These are phyloP conservation scores for Orchestes rusci DNA, from an alignment of 2,888 invertebrate genomes.

Conservation along the genomic window DNA sequence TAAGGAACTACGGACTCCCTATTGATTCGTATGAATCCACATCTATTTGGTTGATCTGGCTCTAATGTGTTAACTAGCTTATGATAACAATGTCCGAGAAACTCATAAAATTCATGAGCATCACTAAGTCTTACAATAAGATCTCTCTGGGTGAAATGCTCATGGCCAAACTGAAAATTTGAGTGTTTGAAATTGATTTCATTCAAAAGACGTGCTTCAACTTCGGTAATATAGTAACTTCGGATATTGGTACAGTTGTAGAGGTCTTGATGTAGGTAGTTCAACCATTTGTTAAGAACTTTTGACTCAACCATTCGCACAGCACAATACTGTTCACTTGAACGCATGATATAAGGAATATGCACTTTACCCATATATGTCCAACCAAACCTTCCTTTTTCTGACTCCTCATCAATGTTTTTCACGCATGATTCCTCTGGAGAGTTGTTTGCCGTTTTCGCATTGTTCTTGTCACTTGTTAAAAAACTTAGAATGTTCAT, in stretches of 20 bases:
- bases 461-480: slow-evolving; percentile 37
- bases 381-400: slow-evolving; percentile 86
- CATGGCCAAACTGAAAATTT: slow-evolving; percentile 82
- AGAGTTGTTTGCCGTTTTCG: slow-evolving; percentile 38
- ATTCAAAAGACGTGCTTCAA: slow-evolving; percentile 81
- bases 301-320: slow-evolving; percentile 91
- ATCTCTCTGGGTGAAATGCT: slow-evolving; percentile 81
- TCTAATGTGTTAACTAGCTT: slow-evolving; percentile 64
- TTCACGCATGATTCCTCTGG: slow-evolving; percentile 36
- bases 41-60: slow-evolving; percentile 66
- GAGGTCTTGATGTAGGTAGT: slow-evolving; percentile 81
- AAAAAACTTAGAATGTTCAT: slow-evolving; percentile 58
- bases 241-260: slow-evolving; percentile 87
- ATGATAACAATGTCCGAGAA: slow-evolving; percentile 82
- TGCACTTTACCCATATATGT: slow-evolving; percentile 75
- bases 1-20: slow-evolving; percentile 92
- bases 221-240: slow-evolving; percentile 88
- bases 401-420: slow-evolving; percentile 62
- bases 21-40: slow-evolving; percentile 87
- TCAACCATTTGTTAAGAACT: slow-evolving; percentile 80
- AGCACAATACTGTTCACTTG: slow-evolving; percentile 82
- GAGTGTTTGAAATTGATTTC: slow-evolving; percentile 92
- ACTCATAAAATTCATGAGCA: slow-evolving; percentile 84
- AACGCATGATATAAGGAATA: slow-evolving; percentile 83
- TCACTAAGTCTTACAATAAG: slow-evolving; percentile 82